Evolutionary conservation across 2,888 invertebrate genomes (phyloP).

Genomic region (Athalia cordata): DNA sequence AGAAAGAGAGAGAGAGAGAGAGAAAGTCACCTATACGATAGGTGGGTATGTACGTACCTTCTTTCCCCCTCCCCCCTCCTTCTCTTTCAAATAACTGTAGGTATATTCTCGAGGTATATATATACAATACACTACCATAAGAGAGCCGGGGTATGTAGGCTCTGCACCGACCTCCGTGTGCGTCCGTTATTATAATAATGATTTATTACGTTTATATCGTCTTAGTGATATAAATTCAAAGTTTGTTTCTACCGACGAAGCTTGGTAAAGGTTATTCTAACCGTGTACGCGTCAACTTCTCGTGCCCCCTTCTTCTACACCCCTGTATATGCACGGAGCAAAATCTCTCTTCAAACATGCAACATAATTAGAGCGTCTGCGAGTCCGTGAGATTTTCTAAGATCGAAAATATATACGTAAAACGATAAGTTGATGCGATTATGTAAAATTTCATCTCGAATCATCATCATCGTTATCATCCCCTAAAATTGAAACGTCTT

Average conservation of each 20-base stretch:
- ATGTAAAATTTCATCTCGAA: no score
- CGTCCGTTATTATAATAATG: slow-evolving; percentile 66
- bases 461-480: no score
- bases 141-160: slow-evolving; percentile 9
- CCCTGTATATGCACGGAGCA: background rate
- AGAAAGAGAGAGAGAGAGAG: no score
- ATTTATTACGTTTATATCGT: slow-evolving; percentile 67
- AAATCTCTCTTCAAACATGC: slow-evolving; percentile 11
- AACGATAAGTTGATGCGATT: background rate
- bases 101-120: background rate
- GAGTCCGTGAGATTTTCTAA: background rate
- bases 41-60: background rate
- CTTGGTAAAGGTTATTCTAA: background rate
- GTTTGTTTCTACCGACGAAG: slow-evolving; percentile 57
- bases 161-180: slow-evolving; percentile 50
- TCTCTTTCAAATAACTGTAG: slow-evolving; percentile 8
- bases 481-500: no score
- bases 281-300: slow-evolving; percentile 8
- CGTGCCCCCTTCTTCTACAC: background rate
- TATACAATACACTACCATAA: background rate
- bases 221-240: slow-evolving; percentile 68
- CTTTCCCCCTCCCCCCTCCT: background rate
- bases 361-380: background rate
- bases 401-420: background rate
- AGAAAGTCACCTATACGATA: no score